Conservation (phyloP, 2,113 vertebrate species). For the Microcebus ravelobensis region DNA sequence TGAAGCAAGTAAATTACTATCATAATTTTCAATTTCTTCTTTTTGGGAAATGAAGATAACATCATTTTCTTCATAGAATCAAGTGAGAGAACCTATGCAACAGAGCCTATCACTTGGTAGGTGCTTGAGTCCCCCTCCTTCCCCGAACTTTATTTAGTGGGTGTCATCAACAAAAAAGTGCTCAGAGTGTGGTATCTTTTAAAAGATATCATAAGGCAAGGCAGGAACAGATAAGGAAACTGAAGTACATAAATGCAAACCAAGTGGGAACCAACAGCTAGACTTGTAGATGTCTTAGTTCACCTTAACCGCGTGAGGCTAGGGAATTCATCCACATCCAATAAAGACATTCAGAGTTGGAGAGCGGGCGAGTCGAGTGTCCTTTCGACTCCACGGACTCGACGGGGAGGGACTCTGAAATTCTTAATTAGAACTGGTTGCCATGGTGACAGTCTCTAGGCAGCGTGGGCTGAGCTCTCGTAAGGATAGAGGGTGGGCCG, state of each 20-base stretch:
- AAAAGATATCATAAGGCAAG: neutral
- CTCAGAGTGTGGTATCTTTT: neutral
- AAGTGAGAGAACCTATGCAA: constrained; percentile 19
- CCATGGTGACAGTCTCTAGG: constrained; percentile 75
- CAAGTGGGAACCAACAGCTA: neutral
- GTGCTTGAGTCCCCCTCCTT: neutral
- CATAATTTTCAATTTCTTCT: constrained; percentile 1
- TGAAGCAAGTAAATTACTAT: neutral
- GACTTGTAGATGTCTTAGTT: neutral
- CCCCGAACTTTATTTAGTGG: neutral
- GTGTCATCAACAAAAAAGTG: constrained; percentile 27
- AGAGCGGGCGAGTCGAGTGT: neutral
- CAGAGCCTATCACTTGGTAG: constrained; percentile 10
- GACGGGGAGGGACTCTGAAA: constrained; percentile 70
- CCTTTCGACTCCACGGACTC: constrained; percentile 51
- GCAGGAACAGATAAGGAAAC: constrained; percentile 11
- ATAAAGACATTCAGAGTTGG: constrained; percentile 51
- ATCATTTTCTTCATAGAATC: constrained; percentile 14
- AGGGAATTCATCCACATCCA: neutral
- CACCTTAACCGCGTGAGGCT: neutral
- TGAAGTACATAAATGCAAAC: constrained; percentile 32
- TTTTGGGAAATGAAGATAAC: constrained; percentile 30
- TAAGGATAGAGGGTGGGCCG: constrained; percentile 72
- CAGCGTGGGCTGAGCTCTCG: constrained; percentile 59
- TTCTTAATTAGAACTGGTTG: constrained; percentile 72